Conservation (phyloP, 2,113 vertebrate species). For the Pipra filicauda region DNA sequence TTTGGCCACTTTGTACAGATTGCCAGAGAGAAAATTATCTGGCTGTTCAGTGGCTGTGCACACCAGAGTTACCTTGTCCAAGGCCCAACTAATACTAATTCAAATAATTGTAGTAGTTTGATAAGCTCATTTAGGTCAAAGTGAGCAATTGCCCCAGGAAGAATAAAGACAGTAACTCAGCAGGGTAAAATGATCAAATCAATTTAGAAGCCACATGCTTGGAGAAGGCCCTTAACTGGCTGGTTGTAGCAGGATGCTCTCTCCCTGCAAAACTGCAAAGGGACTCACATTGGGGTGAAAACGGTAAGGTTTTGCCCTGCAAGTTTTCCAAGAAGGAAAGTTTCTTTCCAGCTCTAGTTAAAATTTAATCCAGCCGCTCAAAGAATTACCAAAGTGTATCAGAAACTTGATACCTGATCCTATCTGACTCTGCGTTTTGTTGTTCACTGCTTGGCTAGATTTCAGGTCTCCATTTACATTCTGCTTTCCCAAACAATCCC, state of each 20-base stretch:
- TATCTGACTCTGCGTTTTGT: background rate
- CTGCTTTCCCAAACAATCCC: background rate
- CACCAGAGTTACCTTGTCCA: background rate
- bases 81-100: background rate
- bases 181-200: background rate
- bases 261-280: background rate
- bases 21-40: background rate
- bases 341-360: background rate
- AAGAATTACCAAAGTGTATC: background rate
- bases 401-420: background rate
- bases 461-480: background rate
- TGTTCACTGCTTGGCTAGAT: background rate
- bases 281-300: background rate
- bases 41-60: background rate
- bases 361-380: background rate
- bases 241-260: background rate
- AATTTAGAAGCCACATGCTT: background rate
- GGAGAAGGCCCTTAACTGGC: background rate
- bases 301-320: background rate
- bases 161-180: background rate
- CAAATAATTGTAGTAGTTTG: background rate
- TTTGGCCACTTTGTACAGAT: background rate
- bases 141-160: background rate
- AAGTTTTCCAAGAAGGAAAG: background rate
- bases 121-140: background rate